phyloP scores from a whole-genome alignment of 2,888 invertebrate genomes.

The Venustoraphidia nigricollis region DNA sequence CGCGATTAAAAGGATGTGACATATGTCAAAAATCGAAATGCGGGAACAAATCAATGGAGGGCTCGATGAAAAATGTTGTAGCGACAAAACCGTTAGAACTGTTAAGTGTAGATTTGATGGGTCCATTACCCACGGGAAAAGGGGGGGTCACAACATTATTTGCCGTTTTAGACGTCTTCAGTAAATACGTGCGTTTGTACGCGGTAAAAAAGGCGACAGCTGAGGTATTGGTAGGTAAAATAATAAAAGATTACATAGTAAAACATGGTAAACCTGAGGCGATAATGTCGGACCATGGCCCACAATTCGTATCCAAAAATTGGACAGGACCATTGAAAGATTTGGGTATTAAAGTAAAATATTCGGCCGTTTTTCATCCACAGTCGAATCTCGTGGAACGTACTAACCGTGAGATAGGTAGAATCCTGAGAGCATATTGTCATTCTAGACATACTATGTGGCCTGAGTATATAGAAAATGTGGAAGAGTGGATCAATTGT shows the following conservation, averaged over 20 bases:
- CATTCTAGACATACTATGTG: no score
- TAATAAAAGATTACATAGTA: not conserved
- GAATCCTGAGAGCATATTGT: no score
- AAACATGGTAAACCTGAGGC: not conserved
- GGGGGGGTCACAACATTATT: not conserved
- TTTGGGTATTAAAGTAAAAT: not conserved
- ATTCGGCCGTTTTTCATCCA: not conserved
- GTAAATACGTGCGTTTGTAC: not conserved
- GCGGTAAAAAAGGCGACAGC: not conserved
- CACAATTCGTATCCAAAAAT: not conserved
- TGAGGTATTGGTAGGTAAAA: not conserved
- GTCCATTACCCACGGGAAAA: not conserved
- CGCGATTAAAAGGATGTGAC: no score
- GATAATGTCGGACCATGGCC: not conserved
- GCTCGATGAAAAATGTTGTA: not conserved
- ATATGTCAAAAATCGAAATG: no score
- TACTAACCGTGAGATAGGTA: no score
- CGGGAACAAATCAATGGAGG: not conserved
- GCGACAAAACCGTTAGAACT: not conserved
- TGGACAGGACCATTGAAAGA: not conserved
- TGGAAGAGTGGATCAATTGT: no score
- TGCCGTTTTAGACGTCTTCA: not conserved
- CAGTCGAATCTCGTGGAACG: not conserved
- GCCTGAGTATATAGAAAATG: no score
- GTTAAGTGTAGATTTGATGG: not conserved